Conservation (phyloP, 2,888 invertebrate genomes). For the Petrophora chlorosata region DNA sequence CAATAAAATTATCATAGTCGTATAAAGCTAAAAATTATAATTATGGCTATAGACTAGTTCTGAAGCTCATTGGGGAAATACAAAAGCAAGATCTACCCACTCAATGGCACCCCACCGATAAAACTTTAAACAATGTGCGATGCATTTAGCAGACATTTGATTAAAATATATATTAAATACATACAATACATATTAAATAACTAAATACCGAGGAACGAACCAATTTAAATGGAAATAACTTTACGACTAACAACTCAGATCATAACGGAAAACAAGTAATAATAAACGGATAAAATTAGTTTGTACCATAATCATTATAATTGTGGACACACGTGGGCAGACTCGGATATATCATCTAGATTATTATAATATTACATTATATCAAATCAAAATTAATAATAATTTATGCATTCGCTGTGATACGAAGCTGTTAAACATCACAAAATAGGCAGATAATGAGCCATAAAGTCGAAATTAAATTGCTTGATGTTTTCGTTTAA, state of each 20-base stretch:
- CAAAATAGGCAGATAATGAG: conserved; percentile 19
- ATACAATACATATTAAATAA: conserved; percentile 24
- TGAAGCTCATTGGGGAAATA: too few species aligned
- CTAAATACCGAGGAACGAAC: conserved; percentile 28
- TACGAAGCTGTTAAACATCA: conserved; percentile 17
- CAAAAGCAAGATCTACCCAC: too few species aligned
- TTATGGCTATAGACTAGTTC: too few species aligned
- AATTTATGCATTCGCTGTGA: conserved; percentile 28
- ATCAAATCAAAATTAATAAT: conserved; percentile 11
- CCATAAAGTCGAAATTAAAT: conserved; percentile 23
- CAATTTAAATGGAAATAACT: conserved; percentile 51
- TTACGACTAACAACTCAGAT: conserved; percentile 28
- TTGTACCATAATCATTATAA: conserved; percentile 23
- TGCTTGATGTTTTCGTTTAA: conserved; percentile 4
- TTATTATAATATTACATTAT: conserved; percentile 14
- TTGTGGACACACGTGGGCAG: conserved; percentile 26
- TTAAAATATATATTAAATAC: conserved; percentile 12
- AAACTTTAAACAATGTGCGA: too few species aligned
- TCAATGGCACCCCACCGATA: too few species aligned
- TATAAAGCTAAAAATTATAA: too few species aligned
- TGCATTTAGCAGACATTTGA: too few species aligned
- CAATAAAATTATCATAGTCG: too few species aligned
- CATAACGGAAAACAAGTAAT: conserved; percentile 34
- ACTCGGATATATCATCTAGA: conserved; percentile 10
- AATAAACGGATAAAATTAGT: conserved; percentile 34